phyloP scores from a whole-genome alignment of 2,888 invertebrate genomes.

The Meteorus cinctellus region DNA sequence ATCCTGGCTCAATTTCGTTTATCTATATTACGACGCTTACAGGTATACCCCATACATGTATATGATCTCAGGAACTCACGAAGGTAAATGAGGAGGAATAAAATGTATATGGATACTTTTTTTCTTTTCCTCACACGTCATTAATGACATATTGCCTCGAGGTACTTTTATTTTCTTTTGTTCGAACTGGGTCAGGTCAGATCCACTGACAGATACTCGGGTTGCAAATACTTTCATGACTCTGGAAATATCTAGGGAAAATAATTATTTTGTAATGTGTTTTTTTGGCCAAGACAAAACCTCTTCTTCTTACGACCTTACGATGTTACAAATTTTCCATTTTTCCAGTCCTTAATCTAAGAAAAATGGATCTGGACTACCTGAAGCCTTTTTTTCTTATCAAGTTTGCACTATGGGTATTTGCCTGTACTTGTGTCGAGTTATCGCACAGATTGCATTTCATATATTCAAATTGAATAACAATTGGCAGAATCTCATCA shows the following conservation, averaged over 20 bases:
- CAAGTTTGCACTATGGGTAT: too few species aligned
- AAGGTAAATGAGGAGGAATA: slow-evolving; percentile 13
- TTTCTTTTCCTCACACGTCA: slow-evolving; percentile 8
- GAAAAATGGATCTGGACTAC: too few species aligned
- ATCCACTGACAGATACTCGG: background rate
- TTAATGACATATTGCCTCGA: slow-evolving; percentile 7
- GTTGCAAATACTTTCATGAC: background rate
- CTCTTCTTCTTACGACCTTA: too few species aligned
- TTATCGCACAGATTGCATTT: too few species aligned
- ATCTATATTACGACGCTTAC: slow-evolving; percentile 32
- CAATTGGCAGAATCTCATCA: too few species aligned
- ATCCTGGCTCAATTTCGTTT: slow-evolving; percentile 33
- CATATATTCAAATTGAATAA: too few species aligned
- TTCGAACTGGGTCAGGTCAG: slow-evolving; percentile 16
- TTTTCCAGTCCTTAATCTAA: too few species aligned
- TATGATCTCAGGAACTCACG: slow-evolving; percentile 15
- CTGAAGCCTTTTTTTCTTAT: too few species aligned
- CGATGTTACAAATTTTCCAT: too few species aligned
- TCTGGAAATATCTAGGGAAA: background rate
- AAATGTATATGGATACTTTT: background rate
- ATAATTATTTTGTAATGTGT: too few species aligned
- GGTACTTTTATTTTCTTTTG: slow-evolving; percentile 33
- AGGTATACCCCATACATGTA: background rate
- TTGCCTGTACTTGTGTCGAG: too few species aligned
- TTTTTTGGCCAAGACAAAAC: too few species aligned